A percentile compares a stretch with the other conserved stretches of the same genome.
Conservation (phyloP, 2,888 invertebrate genomes). For the Amphiduros pacificus region DNA sequence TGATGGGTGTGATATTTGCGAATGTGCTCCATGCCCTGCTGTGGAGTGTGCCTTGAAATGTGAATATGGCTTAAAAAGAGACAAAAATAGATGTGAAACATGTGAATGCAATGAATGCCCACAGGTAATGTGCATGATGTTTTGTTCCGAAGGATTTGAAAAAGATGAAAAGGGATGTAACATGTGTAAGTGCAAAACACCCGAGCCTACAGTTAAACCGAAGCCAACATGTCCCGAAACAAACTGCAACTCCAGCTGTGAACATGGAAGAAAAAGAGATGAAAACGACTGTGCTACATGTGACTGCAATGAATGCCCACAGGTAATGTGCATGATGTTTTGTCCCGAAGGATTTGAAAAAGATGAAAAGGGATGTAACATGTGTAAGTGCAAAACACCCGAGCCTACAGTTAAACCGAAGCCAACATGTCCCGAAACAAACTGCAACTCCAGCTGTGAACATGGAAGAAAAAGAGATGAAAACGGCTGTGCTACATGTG, state of each 20-base stretch:
- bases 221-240: neutral
- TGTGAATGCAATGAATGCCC: conserved; percentile 5
- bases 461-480: conserved; percentile 14
- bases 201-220: too few relatives aligned
- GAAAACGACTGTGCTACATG: conserved; percentile 9
- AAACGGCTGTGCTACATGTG: neutral
- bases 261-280: neutral
- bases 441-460: conserved; percentile 16
- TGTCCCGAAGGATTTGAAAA: conserved; percentile 17
- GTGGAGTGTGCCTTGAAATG: conserved; percentile 2
- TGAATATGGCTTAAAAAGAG: conserved; percentile 4
- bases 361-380: conserved; percentile 10
- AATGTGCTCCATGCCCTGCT: too few relatives aligned
- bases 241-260: neutral
- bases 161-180: conserved; percentile 5
- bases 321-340: conserved; percentile 1
- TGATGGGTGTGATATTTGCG: too few relatives aligned
- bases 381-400: conserved; percentile 10
- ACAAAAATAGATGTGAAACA: conserved; percentile 6
- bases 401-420: too few relatives aligned
- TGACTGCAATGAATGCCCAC: neutral
- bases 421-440: neutral
- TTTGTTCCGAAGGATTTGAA: conserved; percentile 3
- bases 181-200: too few relatives aligned
- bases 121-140: conserved; percentile 1